Conservation (phyloP, 2,113 vertebrate species). For the Xenopus tropicalis region DNA sequence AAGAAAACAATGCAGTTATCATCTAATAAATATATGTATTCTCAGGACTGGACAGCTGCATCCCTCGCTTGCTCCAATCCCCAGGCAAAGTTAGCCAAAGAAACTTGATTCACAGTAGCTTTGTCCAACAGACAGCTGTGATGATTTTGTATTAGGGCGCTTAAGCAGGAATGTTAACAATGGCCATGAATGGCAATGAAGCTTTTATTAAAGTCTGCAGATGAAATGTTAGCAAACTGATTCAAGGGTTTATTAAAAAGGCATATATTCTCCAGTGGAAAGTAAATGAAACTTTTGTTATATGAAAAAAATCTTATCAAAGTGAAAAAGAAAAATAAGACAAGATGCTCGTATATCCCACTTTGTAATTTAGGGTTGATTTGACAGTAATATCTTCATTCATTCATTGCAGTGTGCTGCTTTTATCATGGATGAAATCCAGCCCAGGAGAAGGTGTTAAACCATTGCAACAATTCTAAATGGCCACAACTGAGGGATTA, state of each 20-base stretch:
- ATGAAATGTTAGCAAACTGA: slow-evolving; percentile 33
- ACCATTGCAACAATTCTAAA: too few relatives aligned
- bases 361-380: too few relatives aligned
- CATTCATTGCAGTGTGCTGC: too few relatives aligned
- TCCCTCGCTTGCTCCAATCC: slow-evolving; percentile 13
- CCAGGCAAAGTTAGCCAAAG: slow-evolving; percentile 20
- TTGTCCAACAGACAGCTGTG: slow-evolving; percentile 37
- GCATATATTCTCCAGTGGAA: too few relatives aligned
- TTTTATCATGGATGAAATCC: too few relatives aligned
- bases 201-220: slow-evolving; percentile 36
- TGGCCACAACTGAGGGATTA: too few relatives aligned
- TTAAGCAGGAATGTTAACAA: slow-evolving; percentile 45
- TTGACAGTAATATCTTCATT: too few relatives aligned
- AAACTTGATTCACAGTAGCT: slow-evolving; percentile 42
- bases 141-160: slow-evolving; percentile 40
- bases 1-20: slow-evolving; percentile 16
- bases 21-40: slow-evolving; percentile 24
- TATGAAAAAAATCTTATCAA: background rate
- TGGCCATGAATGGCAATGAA: slow-evolving; percentile 35
- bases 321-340: background rate
- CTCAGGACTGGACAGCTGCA: slow-evolving; percentile 35
- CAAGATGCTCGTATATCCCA: too few relatives aligned
- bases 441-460: too few relatives aligned
- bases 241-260: slow-evolving; percentile 10
- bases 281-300: too few relatives aligned